phyloP scores from a whole-genome alignment of 2,797 vertebrate genomes.

The Siniperca scherzeri region DNA sequence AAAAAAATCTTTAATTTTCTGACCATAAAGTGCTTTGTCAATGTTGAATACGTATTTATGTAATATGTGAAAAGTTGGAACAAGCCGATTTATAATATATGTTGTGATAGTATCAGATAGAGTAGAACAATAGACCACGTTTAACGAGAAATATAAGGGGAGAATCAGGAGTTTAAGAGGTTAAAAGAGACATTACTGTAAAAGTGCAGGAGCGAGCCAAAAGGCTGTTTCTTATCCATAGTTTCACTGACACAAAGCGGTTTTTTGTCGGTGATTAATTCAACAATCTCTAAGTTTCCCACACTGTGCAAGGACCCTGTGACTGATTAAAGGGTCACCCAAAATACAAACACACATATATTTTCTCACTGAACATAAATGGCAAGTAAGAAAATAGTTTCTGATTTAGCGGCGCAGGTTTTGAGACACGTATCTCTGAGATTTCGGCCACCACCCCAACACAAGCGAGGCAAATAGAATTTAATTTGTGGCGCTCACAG shows the following conservation, averaged over 20 bases:
- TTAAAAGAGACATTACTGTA: background rate
- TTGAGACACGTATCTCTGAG: too few species aligned
- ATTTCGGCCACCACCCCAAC: too few species aligned
- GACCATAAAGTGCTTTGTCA: background rate
- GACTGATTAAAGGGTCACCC: too few species aligned
- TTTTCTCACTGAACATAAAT: too few species aligned
- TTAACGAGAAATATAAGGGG: background rate
- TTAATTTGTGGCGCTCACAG: too few species aligned
- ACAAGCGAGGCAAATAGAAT: background rate
- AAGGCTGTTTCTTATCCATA: too few species aligned
- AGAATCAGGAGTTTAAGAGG: background rate
- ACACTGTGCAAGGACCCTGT: background rate
- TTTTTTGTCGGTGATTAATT: too few species aligned
- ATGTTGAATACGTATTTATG: background rate
- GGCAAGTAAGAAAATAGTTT: background rate
- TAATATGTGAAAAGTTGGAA: background rate
- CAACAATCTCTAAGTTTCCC: background rate
- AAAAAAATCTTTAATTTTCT: background rate
- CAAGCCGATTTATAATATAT: background rate
- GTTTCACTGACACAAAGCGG: too few species aligned
- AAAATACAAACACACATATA: too few species aligned
- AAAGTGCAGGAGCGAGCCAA: too few species aligned
- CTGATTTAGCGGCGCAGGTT: background rate
- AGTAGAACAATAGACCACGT: background rate
- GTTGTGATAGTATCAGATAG: background rate